Conservation (phyloP, 2,797 vertebrate genomes). For the Ibycter americanus region DNA sequence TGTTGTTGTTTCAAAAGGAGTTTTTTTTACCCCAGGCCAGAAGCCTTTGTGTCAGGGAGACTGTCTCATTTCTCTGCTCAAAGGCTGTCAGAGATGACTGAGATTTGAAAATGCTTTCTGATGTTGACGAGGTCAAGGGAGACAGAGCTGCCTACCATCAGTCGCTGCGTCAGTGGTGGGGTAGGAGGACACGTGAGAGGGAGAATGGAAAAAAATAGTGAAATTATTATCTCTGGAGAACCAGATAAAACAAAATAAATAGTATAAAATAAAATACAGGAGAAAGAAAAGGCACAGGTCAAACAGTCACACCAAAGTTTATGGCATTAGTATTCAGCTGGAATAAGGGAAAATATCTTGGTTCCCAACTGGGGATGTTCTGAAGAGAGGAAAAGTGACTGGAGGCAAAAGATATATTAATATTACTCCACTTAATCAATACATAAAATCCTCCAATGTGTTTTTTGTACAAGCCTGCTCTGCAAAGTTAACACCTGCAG, state of each 20-base stretch:
- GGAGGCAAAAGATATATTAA: slow-evolving; percentile 82
- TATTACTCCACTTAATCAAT: slow-evolving; percentile 83
- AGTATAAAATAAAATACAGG: slow-evolving; percentile 40
- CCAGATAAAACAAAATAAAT: slow-evolving; percentile 49
- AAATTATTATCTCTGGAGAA: slow-evolving; percentile 67
- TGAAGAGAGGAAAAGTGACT: slow-evolving; percentile 75
- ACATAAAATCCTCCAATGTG: slow-evolving; percentile 78
- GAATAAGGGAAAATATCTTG: slow-evolving; percentile 74
- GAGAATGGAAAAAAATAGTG: slow-evolving; percentile 37
- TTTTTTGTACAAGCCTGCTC: slow-evolving; percentile 69
- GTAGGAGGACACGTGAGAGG: slow-evolving; percentile 67
- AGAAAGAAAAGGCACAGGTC: slow-evolving; percentile 64
- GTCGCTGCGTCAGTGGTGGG: slow-evolving; percentile 67
- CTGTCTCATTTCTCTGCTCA: slow-evolving; percentile 84
- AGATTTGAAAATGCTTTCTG: slow-evolving; percentile 83
- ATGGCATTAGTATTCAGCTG: slow-evolving; percentile 73
- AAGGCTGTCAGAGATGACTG: slow-evolving; percentile 86
- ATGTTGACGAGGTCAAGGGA: slow-evolving; percentile 84
- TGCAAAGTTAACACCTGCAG: slow-evolving; percentile 69
- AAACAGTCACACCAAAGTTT: slow-evolving; percentile 73
- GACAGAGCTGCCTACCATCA: slow-evolving; percentile 76
- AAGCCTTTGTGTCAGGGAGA: slow-evolving; percentile 84
- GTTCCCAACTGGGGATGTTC: slow-evolving; percentile 73
- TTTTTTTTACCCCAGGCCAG: slow-evolving; percentile 84
- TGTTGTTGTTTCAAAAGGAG: slow-evolving; percentile 79